Conservation (phyloP, 2,888 invertebrate species). For the Petrolisthes manimaculis region DNA sequence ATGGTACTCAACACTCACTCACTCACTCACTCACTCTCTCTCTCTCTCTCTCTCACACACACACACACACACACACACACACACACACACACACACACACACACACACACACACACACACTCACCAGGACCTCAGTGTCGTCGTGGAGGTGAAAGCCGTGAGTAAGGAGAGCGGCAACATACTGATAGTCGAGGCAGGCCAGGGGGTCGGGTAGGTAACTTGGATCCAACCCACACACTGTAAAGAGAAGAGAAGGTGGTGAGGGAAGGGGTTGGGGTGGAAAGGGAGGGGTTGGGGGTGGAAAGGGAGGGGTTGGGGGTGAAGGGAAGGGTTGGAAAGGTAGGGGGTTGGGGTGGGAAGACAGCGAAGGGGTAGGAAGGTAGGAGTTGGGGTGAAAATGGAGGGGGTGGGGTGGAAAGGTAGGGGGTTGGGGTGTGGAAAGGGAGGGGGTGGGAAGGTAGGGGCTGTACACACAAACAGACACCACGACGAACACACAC, state of each 20-base stretch:
- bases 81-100: constrained; percentile 35
- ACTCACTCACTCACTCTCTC: neutral
- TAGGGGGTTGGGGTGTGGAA: neutral
- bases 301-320: neutral
- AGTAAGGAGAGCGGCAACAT: constrained; percentile 51
- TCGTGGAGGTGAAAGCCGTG: constrained; percentile 47
- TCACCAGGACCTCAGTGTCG: constrained; percentile 44
- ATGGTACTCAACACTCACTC: no score
- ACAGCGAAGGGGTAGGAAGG: neutral
- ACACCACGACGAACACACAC: no score
- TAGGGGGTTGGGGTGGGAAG: neutral
- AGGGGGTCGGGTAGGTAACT: constrained; percentile 46
- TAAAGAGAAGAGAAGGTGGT: neutral
- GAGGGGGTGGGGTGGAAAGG: neutral
- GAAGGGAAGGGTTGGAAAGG: neutral
- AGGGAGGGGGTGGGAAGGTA: no score
- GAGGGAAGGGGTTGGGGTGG: neutral
- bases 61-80: constrained; percentile 36
- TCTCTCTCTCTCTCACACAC: neutral
- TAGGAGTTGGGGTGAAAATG: neutral
- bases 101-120: constrained; percentile 20
- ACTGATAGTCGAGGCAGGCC: constrained; percentile 58
- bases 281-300: neutral
- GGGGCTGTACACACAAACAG: no score
- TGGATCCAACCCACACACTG: constrained; percentile 41